phyloP scores from a whole-genome alignment of 2,888 invertebrate species.

The Acrocyrtus sp. region DNA sequence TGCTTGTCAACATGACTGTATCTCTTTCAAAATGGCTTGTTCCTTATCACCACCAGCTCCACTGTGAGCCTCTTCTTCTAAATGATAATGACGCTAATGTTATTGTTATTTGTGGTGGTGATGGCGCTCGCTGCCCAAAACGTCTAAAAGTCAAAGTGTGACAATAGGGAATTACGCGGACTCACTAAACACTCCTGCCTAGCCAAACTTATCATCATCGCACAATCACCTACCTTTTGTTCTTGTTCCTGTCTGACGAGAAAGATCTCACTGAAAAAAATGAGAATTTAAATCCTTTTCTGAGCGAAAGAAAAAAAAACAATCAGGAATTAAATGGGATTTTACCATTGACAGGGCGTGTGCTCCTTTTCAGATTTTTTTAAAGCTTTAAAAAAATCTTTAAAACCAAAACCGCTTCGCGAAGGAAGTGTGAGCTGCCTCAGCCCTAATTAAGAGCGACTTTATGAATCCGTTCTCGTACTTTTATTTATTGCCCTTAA shows the following conservation, averaged over 20 bases:
- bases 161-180: conserved; percentile 11
- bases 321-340: too few species aligned
- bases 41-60: conserved; percentile 29
- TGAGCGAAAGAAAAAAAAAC: conserved; percentile 4
- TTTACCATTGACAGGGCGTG: too few species aligned
- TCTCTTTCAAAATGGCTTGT: conserved; percentile 25
- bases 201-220: too few species aligned
- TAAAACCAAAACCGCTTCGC: too few species aligned
- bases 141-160: background rate
- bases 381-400: too few species aligned
- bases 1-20: conserved; percentile 38
- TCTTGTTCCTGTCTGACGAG: background rate
- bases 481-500: too few species aligned
- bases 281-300: conserved; percentile 34
- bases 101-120: too few species aligned
- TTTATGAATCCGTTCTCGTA: conserved; percentile 22
- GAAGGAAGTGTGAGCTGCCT: conserved; percentile 15
- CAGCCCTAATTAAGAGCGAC: conserved; percentile 36
- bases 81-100: conserved; percentile 12
- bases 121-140: too few species aligned
- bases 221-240: too few species aligned
- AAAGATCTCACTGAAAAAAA: too few species aligned
- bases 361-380: too few species aligned
- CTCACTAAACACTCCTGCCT: too few species aligned
- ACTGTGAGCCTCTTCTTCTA: background rate